Conservation (phyloP, 2,113 vertebrate species). For the Oriolus oriolus region DNA sequence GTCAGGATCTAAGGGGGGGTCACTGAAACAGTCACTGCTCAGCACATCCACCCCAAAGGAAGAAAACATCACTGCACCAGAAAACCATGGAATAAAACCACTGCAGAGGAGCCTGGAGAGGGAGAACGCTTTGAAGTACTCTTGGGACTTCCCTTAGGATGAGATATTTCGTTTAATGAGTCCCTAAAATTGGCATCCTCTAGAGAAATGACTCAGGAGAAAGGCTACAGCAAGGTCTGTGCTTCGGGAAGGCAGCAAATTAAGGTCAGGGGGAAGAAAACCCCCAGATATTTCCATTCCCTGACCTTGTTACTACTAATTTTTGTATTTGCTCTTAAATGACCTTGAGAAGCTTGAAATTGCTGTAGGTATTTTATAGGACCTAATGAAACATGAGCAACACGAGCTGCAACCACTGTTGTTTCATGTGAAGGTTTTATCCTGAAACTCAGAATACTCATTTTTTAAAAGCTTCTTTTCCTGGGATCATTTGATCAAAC, state of each 20-base stretch:
- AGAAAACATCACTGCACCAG: not conserved
- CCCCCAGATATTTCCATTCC: not conserved
- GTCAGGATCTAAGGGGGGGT: not conserved
- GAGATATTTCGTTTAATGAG: not conserved
- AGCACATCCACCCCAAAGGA: not conserved
- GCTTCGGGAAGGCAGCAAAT: not conserved
- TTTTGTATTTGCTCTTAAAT: not conserved
- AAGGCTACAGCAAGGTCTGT: not conserved
- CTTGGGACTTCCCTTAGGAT: not conserved
- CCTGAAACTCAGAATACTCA: not conserved
- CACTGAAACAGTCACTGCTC: not conserved
- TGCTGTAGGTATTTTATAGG: not conserved
- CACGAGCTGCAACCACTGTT: not conserved
- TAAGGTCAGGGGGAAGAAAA: not conserved
- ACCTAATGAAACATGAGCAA: not conserved
- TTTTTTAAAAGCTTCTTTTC: not conserved
- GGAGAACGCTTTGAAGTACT: not conserved
- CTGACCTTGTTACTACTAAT: not conserved
- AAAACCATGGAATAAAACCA: not conserved
- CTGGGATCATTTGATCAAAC: not conserved
- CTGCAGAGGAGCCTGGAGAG: not conserved
- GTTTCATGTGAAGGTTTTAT: not conserved
- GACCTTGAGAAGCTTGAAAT: not conserved
- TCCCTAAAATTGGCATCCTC: not conserved
- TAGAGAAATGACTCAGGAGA: conserved; percentile 1